A percentile compares a stretch with the other conserved stretches of the same genome.
phyloP scores from a whole-genome alignment of 2,888 invertebrate species.

The Perizoma flavofasciatum region DNA sequence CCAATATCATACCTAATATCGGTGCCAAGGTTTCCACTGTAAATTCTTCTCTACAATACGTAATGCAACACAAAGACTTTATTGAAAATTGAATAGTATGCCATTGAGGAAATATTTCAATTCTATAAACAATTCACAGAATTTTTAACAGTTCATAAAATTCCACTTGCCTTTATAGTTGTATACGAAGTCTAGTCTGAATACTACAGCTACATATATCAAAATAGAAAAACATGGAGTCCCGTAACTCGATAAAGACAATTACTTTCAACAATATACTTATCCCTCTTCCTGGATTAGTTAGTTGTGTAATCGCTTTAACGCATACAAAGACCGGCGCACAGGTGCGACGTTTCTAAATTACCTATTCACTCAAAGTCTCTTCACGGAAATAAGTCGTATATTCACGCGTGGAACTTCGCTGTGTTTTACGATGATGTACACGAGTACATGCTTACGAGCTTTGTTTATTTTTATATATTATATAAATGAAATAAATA shows the following conservation, averaged over 20 bases:
- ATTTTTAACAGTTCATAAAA: no score
- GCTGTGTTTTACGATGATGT: slow-evolving; percentile 23
- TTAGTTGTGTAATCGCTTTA: slow-evolving; percentile 14
- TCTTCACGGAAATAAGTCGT: slow-evolving; percentile 22
- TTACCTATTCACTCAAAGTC: slow-evolving; percentile 31
- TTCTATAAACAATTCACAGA: no score
- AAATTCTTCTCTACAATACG: no score
- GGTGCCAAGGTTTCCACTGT: no score
- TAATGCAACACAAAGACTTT: no score
- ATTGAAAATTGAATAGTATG: no score
- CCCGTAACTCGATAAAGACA: slow-evolving; percentile 4
- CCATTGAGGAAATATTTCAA: no score
- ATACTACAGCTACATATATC: neutral
- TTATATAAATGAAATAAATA: no score
- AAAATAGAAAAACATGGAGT: slow-evolving; percentile 7
- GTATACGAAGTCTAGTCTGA: no score
- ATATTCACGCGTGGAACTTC: slow-evolving; percentile 13
- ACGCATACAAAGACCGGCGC: slow-evolving; percentile 10
- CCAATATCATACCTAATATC: no score
- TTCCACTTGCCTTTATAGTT: no score
- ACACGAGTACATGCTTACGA: slow-evolving; percentile 5
- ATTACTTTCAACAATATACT: slow-evolving; percentile 16
- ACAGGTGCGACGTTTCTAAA: slow-evolving; percentile 21
- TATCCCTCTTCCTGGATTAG: slow-evolving; percentile 18
- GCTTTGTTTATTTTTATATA: slow-evolving; percentile 5